Evolutionary conservation across 2,888 invertebrate genomes (phyloP).

Genomic region (Nebria salina): DNA sequence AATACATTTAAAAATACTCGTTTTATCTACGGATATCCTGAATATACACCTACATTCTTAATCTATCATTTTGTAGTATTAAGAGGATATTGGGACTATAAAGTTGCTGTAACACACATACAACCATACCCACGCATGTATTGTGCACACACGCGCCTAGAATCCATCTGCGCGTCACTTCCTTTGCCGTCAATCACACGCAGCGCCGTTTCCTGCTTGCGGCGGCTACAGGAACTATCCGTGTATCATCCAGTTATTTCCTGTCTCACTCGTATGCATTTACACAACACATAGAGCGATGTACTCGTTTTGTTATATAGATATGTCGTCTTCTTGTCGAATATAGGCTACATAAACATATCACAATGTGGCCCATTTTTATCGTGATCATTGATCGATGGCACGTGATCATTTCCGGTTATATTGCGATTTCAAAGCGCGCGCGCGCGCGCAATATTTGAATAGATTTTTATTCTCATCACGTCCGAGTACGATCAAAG

Average conservation of each 20-base stretch:
- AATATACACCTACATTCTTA: too few species aligned
- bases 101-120: neutral
- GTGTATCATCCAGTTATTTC: slow-evolving; percentile 5
- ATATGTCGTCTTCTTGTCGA: neutral
- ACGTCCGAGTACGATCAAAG: too few species aligned
- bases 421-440: neutral
- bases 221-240: slow-evolving; percentile 7
- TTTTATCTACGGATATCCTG: too few species aligned
- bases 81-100: too few species aligned
- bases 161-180: slow-evolving; percentile 12
- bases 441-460: too few species aligned
- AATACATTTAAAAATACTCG: too few species aligned
- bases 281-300: neutral
- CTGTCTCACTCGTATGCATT: neutral
- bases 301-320: neutral
- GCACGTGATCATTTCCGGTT: neutral
- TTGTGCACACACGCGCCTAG: neutral
- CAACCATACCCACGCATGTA: neutral
- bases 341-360: neutral
- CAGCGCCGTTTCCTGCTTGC: slow-evolving; percentile 21
- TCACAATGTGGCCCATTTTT: neutral
- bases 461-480: too few species aligned
- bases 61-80: too few species aligned
- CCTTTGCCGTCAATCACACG: slow-evolving; percentile 14
- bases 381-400: neutral